phyloP scores from a whole-genome alignment of 2,888 invertebrate genomes.

The Dromius quadrimaculatus region DNA sequence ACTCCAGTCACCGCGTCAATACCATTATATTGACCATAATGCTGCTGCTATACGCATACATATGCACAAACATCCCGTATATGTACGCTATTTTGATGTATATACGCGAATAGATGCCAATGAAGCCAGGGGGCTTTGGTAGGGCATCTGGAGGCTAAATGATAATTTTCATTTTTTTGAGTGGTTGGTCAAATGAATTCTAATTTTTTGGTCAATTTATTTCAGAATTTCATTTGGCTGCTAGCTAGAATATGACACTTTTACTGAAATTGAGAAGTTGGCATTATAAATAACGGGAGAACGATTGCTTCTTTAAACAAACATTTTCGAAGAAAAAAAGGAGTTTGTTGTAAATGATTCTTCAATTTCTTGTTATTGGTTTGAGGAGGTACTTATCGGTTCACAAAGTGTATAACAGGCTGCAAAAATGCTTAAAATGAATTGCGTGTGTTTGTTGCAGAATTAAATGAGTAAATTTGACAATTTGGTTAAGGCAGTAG shows the following conservation, averaged over 20 bases:
- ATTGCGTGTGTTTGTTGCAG: not conserved
- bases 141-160: constrained; percentile 17
- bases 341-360: not conserved
- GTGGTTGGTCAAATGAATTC: not conserved
- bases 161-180: constrained; percentile 16
- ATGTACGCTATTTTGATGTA: not conserved
- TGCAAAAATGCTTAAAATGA: too few relatives aligned
- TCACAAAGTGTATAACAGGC: too few relatives aligned
- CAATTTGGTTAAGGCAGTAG: constrained; percentile 8
- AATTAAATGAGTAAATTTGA: constrained; percentile 27
- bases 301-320: too few relatives aligned
- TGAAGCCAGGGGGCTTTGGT: not conserved
- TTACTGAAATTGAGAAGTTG: too few relatives aligned
- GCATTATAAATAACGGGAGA: too few relatives aligned
- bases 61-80: not conserved
- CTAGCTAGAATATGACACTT: too few relatives aligned
- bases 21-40: constrained; percentile 34
- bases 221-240: too few relatives aligned
- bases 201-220: too few relatives aligned
- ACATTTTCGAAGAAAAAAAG: not conserved
- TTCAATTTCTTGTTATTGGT: too few relatives aligned
- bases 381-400: too few relatives aligned
- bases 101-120: not conserved
- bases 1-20: constrained; percentile 41
- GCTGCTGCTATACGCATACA: constrained; percentile 22